Evolutionary conservation across 1,140 invertebrate genomes (phyloP), one percentile per base, ranked within the genome.

Genomic region (Leucophenga varia): DNA sequence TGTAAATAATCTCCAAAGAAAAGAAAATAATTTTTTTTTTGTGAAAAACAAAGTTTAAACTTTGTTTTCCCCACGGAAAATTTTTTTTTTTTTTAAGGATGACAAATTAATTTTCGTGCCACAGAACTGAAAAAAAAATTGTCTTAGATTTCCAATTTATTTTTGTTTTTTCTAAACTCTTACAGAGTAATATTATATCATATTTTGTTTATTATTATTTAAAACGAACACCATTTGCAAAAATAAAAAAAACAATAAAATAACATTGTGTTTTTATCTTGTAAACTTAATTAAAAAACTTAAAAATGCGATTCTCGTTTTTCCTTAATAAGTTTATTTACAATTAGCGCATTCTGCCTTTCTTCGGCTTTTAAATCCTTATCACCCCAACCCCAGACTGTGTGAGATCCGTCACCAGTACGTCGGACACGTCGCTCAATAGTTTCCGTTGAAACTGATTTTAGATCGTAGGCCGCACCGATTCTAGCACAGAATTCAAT

Each of bases 391-490:
- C 88, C 88, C 88, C 88, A 90, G 1, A 88, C 67, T 13, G 84
- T 79, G 57, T 90, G 86, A 0, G 77, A 80, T 0, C 89, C 88
- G 63, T 91, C 88, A 0, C 90, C 90, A 0, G 88, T 90, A 54
- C 88, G 80, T 34, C 81, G 55, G 0, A 86, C 87, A 4, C 89
- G 76, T 36, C 80, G 82, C 49, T 79, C 76, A 1, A 90, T 74
- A 35, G 89, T 82, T 18, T 88, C 81, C 7, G 77, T 69, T 0
- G 87, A 84, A 0, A 92, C 90, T 0, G 82, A 86, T 67, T 93
- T 94, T 35, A 91, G 64, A 68, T 96, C 93, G 64, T 92, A 93
- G 0, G 89, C 93, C 82, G 85, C 87, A 1, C 92, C 93, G 43
- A 95, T 81, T 59, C 82, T 82, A 1, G 89, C 84, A 65, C 88